Evolutionary conservation across 2,113 vertebrate species (phyloP).

Genomic region (Macheiramphus alcinus): DNA sequence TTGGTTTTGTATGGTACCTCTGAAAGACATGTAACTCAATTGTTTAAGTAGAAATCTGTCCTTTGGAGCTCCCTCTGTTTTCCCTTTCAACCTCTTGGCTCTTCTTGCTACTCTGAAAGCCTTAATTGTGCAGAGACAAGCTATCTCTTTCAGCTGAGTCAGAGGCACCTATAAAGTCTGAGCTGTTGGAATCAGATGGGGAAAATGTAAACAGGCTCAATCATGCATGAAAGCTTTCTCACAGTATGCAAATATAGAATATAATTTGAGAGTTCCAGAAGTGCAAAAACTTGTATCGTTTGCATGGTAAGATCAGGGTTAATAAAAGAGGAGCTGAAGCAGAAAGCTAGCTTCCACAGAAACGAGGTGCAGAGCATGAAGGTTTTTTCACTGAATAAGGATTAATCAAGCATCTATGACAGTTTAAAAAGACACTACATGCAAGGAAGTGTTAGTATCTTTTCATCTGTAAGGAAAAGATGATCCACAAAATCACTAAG

Average conservation of each 20-base stretch:
- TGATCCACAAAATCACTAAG: conserved; percentile 42
- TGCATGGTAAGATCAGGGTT: conserved; percentile 62
- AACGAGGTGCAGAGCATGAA: neutral
- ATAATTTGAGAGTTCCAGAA: conserved; percentile 52
- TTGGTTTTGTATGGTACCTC: neutral
- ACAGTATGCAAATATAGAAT: conserved; percentile 48
- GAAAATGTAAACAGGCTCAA: conserved; percentile 47
- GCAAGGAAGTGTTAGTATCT: conserved; percentile 24
- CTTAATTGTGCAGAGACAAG: neutral
- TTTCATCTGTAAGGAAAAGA: conserved; percentile 55
- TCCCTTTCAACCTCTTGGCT: neutral
- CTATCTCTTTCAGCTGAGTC: conserved; percentile 11
- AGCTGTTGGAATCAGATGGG: conserved; percentile 7
- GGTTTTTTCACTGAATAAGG: conserved; percentile 12
- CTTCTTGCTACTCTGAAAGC: conserved; percentile 23
- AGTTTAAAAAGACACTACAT: conserved; percentile 58
- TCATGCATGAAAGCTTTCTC: conserved; percentile 36
- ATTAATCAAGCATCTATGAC: conserved; percentile 62
- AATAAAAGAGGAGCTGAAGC: conserved; percentile 46
- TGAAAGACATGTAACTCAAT: neutral
- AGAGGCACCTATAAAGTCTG: conserved; percentile 24
- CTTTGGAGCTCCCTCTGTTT: neutral
- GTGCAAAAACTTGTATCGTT: conserved; percentile 49
- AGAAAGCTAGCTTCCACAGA: conserved; percentile 10
- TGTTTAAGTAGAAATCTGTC: neutral